Percentiles rank a stretch among this genome's conserved stretches.
Conservation (phyloP, 2,113 vertebrate species). For the Gavia stellata region DNA sequence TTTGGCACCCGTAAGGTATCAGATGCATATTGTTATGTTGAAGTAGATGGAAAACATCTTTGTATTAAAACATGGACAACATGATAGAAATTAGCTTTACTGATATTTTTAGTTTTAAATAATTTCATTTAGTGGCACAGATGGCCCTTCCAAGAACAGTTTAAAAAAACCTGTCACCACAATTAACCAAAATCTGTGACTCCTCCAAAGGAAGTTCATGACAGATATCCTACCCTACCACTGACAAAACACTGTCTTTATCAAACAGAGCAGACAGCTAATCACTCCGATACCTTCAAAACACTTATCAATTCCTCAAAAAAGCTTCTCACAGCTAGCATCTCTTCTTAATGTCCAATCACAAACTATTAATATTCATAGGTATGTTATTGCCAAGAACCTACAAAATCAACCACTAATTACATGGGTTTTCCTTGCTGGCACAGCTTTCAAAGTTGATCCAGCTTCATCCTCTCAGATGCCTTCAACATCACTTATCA, state of each 20-base stretch:
- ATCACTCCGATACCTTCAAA: neutral
- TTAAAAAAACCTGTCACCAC: neutral
- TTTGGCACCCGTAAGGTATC: neutral
- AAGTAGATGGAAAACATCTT: neutral
- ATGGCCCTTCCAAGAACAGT: neutral
- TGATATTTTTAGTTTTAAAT: neutral
- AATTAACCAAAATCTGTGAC: neutral
- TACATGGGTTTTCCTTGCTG: neutral
- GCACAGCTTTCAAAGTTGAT: neutral
- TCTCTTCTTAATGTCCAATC: neutral
- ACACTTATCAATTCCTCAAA: neutral
- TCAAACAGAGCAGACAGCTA: neutral
- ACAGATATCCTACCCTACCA: neutral
- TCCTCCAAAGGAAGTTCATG: neutral
- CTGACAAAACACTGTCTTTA: neutral
- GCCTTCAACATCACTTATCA: neutral
- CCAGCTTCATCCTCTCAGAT: neutral
- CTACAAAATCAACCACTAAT: neutral
- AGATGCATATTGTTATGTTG: neutral
- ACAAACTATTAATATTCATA: neutral
- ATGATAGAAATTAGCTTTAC: neutral
- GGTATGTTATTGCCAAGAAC: neutral
- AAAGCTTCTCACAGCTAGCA: neutral
- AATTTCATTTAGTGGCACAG: neutral
- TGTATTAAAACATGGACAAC: rapidly evolving